Evolutionary conservation across 2,888 invertebrate species (phyloP).

Genomic region (Brachylomia viminalis): DNA sequence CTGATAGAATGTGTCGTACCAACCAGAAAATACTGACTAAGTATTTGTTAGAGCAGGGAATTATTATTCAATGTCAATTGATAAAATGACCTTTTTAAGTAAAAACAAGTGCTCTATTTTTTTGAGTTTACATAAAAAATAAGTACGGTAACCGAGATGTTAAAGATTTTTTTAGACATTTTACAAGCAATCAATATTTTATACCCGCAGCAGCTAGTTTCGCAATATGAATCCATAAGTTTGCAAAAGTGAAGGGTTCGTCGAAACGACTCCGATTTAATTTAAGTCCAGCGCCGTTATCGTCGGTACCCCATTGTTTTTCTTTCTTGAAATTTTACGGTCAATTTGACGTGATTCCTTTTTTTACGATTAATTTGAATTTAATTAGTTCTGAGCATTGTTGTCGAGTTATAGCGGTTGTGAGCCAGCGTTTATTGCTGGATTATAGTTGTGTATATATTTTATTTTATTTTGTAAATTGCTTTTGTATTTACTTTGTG

Average conservation of each 20-base stretch:
- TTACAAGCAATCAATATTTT: not conserved
- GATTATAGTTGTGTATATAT: constrained; percentile 47
- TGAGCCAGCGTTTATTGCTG: constrained; percentile 51
- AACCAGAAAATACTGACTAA: not conserved
- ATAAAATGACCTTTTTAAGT: not conserved
- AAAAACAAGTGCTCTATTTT: not conserved
- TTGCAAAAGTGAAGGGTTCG: constrained; percentile 85
- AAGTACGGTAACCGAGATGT: not conserved
- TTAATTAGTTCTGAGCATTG: constrained; percentile 87
- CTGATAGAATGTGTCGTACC: not conserved
- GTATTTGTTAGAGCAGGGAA: not conserved
- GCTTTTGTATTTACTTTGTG: not conserved
- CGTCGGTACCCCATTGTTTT: constrained; percentile 89
- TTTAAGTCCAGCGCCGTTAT: constrained; percentile 89
- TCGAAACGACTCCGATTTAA: constrained; percentile 89
- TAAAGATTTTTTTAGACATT: not conserved
- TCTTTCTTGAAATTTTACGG: constrained; percentile 90
- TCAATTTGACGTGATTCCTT: constrained; percentile 89
- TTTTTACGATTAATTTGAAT: constrained; percentile 88
- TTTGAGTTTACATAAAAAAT: not conserved
- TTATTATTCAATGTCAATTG: not conserved
- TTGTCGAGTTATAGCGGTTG: constrained; percentile 68
- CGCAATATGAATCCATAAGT: constrained; percentile 69
- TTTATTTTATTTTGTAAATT: not conserved
- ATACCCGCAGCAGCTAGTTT: not conserved